Conservation (phyloP, 1,140 invertebrate genomes). For the Brachionus koreanus region DNA sequence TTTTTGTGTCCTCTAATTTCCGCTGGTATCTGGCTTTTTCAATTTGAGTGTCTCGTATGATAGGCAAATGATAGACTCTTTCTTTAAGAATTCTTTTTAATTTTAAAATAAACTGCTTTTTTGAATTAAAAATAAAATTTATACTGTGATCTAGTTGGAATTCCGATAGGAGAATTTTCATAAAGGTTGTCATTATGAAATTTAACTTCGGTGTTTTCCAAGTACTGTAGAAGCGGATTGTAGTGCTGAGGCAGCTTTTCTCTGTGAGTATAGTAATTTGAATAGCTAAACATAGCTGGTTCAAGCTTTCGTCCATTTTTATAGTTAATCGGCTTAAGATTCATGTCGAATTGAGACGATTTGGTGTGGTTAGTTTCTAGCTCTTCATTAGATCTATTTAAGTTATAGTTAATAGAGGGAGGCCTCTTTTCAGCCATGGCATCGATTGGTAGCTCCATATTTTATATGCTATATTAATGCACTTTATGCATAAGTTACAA, state of each 20-base stretch:
- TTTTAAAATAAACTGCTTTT: neutral
- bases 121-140: neutral
- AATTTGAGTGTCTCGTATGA: neutral
- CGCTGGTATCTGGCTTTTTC: slow-evolving; percentile 25
- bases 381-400: neutral
- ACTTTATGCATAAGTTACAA: neutral
- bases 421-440: neutral
- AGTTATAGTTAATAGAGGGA: slow-evolving; percentile 13
- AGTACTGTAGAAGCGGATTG: slow-evolving; percentile 28
- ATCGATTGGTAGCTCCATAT: neutral
- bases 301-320: slow-evolving; percentile 39
- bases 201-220: slow-evolving; percentile 27
- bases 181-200: slow-evolving; percentile 41
- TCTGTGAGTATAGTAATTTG: slow-evolving; percentile 21
- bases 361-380: neutral
- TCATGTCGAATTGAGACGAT: neutral
- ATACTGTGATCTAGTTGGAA: slow-evolving; percentile 30
- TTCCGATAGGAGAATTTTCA: neutral
- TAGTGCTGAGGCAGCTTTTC: slow-evolving; percentile 28
- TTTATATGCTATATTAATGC: neutral
- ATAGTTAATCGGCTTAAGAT: neutral
- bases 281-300: slow-evolving; percentile 3
- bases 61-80: slow-evolving; percentile 38
- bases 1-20: slow-evolving; percentile 32
- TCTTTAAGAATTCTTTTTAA: slow-evolving; percentile 36